Conservation (phyloP, 2,113 vertebrate species). For the Sitta europaea region DNA sequence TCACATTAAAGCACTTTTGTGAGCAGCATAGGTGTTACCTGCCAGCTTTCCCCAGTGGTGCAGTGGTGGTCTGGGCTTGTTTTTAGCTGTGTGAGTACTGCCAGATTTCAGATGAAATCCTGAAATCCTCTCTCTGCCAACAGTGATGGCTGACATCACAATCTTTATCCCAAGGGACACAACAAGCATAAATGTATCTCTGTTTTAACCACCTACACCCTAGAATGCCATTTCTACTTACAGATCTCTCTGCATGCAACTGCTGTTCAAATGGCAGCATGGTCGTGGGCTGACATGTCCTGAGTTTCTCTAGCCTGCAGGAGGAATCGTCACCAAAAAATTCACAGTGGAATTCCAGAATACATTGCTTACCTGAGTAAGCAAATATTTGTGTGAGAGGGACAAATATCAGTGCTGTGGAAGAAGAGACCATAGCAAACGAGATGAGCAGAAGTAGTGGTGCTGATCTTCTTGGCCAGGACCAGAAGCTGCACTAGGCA, state of each 20-base stretch:
- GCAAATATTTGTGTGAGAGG: neutral
- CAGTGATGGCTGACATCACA: neutral
- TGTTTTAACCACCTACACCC: neutral
- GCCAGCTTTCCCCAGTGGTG: neutral
- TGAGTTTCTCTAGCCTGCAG: neutral
- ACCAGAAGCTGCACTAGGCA: neutral
- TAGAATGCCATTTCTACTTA: neutral
- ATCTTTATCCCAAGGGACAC: neutral
- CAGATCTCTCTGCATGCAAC: neutral
- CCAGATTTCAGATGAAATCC: neutral
- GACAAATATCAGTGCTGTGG: neutral
- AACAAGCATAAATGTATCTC: neutral
- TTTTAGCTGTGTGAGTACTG: neutral
- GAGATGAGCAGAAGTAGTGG: neutral
- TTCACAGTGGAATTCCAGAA: neutral
- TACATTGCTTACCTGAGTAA: neutral
- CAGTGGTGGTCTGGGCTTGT: neutral
- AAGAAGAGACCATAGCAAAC: neutral
- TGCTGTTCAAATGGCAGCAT: neutral
- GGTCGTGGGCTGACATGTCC: neutral
- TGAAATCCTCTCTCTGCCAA: neutral
- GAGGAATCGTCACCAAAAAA: neutral
- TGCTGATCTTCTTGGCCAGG: neutral
- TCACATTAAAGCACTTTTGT: neutral
- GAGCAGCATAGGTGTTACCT: neutral